Evolutionary conservation across 2,113 vertebrate genomes (phyloP), one percentile per base, ranked within the genome.

Genomic region (Nematolebias whitei): DNA sequence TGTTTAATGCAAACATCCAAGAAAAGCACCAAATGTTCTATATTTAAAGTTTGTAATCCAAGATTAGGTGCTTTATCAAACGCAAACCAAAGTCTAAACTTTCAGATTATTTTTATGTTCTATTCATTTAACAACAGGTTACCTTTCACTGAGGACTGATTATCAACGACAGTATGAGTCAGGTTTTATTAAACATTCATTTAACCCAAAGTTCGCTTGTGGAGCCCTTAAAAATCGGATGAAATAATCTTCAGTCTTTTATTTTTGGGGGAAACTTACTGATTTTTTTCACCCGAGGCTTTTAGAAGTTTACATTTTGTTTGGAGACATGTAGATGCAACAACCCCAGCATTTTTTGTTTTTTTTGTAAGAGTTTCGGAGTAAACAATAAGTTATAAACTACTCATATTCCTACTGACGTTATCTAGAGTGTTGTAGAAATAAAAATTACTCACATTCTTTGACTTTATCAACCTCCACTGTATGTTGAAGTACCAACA

Each of bases 161-260:
- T 57, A 69, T 40, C 26, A 7, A 23, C 5, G 52, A 45, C 35
- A 68, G 52, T 47, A 20, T 50, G 2, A 32, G 14, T 52, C 20
- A 29, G 56, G 23, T 62, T 58, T 68, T 22, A 32, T 45, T 2
- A n/a, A 53, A 38, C 0, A 12, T 53, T 45, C 45, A 20, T 82
- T 78, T 87, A 78, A 81, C 77, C 77, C 85, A 83, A 60, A 80
- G 57, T 76, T 79, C 83, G 75, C 82, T 65, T 4, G 61, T 38
- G 51, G 40, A 58, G 57, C 65, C 19, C 10, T 65, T 41, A 57
- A 60, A 70, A 16, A 55, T 64, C 79, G 75, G 26, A 73, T 44
- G 69, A 55, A 82, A 80, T 73, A 22, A 51, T 52, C 77, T 75
- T 81, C 61, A 43, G 73, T 70, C 65, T 67, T 72, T 79, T 85